Conservation (phyloP, 1,140 invertebrate genomes). For the Camponotus pennsylvanicus region DNA sequence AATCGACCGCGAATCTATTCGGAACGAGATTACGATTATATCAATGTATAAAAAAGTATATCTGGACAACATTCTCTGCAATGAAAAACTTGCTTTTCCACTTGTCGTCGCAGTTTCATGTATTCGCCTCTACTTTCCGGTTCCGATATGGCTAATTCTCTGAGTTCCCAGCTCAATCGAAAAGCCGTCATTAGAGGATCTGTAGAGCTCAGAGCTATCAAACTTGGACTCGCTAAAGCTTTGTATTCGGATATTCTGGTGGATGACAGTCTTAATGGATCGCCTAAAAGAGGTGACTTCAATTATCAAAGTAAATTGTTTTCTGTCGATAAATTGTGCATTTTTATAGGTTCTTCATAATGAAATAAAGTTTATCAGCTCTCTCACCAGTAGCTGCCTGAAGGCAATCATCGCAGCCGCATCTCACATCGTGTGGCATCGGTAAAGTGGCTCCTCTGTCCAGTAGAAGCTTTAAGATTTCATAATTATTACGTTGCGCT, state of each 20-base stretch:
- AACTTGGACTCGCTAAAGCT: conserved; percentile 95
- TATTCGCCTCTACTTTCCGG: conserved; percentile 94
- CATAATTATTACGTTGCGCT: conserved; percentile 97
- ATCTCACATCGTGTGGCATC: conserved; percentile 95
- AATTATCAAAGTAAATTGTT: background rate
- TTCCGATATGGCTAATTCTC: conserved; percentile 92
- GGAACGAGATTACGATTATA: conserved; percentile 5
- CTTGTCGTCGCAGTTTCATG: conserved; percentile 92
- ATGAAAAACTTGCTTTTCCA: conserved; percentile 88
- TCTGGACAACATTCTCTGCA: background rate
- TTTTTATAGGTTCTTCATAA: background rate
- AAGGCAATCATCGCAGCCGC: conserved; percentile 93
- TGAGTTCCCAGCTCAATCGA: conserved; percentile 93
- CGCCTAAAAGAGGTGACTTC: conserved; percentile 75
- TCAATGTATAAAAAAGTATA: background rate
- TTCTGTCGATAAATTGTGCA: background rate
- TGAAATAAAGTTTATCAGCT: background rate
- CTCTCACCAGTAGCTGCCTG: conserved; percentile 89
- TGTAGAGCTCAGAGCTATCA: conserved; percentile 94
- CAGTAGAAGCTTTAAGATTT: conserved; percentile 96
- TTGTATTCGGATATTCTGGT: conserved; percentile 97
- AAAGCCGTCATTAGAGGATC: conserved; percentile 95
- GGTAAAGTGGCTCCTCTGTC: conserved; percentile 95
- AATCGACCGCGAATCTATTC: conserved; percentile 92
- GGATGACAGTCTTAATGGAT: conserved; percentile 94